Evolutionary conservation across 1,140 invertebrate species (phyloP).

Genomic region (Drosophila persimilis): DNA sequence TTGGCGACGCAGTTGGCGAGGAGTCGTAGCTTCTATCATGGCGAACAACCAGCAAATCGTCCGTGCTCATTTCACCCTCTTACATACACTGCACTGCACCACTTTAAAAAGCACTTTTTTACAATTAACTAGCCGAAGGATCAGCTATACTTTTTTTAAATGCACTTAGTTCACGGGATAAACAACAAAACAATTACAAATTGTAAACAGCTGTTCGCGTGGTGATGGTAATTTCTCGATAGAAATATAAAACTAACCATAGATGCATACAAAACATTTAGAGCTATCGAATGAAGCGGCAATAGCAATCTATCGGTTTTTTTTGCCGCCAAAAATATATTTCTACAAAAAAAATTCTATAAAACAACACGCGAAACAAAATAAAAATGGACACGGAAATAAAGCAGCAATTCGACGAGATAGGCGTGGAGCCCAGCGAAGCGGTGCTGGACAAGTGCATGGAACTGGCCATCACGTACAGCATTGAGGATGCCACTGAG

Average conservation of each 20-base stretch:
- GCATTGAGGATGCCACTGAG: constrained; percentile 86
- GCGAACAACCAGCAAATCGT: constrained; percentile 68
- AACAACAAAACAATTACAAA: not conserved
- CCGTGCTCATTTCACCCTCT: constrained; percentile 59
- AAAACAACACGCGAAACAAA: not conserved
- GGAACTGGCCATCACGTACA: constrained; percentile 85
- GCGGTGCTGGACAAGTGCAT: constrained; percentile 75
- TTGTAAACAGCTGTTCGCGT: constrained; percentile 64
- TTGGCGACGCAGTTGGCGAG: constrained; percentile 27
- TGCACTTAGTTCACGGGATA: constrained; percentile 26
- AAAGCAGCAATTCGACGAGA: constrained; percentile 78
- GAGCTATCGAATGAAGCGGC: no score
- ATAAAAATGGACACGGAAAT: constrained; percentile 66
- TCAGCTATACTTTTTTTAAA: not conserved
- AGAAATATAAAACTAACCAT: not conserved
- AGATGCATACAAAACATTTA: not conserved
- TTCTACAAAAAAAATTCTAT: constrained; percentile 26
- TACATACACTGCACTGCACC: not conserved
- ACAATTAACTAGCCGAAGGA: not conserved
- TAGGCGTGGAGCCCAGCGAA: constrained; percentile 68
- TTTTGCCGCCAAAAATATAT: constrained; percentile 61
- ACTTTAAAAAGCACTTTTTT: constrained; percentile 12
- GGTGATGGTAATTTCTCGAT: no score
- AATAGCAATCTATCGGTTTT: no score
- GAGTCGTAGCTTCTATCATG: constrained; percentile 71